Evolutionary conservation across 2,797 vertebrate genomes (phyloP).

Genomic region (Thripadectes ignobilis): DNA sequence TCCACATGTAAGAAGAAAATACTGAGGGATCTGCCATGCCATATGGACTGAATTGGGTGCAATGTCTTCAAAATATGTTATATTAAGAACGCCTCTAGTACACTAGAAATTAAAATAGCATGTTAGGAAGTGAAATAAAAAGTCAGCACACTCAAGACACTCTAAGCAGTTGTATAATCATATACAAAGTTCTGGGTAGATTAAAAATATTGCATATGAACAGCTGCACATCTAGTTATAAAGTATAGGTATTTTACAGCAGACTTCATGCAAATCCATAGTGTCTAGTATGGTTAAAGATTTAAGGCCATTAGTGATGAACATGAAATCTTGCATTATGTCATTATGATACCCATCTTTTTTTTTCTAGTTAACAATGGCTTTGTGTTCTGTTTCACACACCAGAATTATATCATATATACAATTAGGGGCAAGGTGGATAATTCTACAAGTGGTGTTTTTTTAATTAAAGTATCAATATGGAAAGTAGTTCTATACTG

Average conservation of each 20-base stretch:
- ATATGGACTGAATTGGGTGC: conserved; percentile 86
- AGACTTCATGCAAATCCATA: not conserved
- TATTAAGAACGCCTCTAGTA: fast-evolving
- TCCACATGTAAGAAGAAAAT: conserved; percentile 90
- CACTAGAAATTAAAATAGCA: conserved; percentile 52
- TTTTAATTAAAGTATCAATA: not conserved
- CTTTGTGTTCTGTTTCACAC: not conserved
- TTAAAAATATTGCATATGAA: not conserved
- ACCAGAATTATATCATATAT: not conserved
- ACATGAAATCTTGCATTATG: not conserved
- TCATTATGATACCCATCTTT: not conserved
- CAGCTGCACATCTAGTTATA: not conserved
- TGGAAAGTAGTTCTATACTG: not conserved
- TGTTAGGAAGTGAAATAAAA: not conserved
- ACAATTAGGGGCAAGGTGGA: not conserved
- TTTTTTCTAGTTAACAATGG: not conserved
- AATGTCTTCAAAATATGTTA: conserved; percentile 79
- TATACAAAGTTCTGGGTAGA: not conserved
- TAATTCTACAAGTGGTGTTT: not conserved
- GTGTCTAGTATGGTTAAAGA: not conserved
- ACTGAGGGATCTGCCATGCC: conserved; percentile 97
- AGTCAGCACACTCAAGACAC: not conserved
- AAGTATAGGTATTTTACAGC: not conserved
- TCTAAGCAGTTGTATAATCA: not conserved
- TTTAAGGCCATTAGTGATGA: not conserved